Evolutionary conservation across 1,140 invertebrate genomes (phyloP), one percentile per base, ranked within the genome.

Genomic region (Heterodera schachtii): DNA sequence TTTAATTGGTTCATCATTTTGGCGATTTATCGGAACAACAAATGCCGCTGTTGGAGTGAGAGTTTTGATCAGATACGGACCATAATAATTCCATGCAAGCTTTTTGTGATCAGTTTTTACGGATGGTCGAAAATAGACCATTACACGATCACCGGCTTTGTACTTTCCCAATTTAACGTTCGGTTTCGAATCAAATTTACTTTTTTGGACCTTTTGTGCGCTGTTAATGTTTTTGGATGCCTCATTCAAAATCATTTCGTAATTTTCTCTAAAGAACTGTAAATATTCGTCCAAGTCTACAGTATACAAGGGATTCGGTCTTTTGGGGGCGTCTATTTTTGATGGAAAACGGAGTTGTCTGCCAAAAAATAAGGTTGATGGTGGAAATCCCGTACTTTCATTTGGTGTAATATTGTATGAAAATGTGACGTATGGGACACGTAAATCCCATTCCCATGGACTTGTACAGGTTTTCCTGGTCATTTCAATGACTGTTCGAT

Each of bases 211-310:
- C 8, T 16, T 8, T 43, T 57, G 46, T 6, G 73, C 46, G 2
- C 7, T 74, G 7, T 7, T 31, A 2, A 41, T n/a, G 19, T 74
- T 74, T 74, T 74, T 21, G n/a, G n/a, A 21, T 4, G 73, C 31
- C 9, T 74, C 73, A 4, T 16, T 4, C 0, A 74, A 31, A 6
- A 74, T 31, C 31, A 7, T n/a, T 31, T 31, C 46, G n/a, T 49
- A 74, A 43, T 74, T 74, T 74, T 74, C 73, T 8, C 73, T 3
- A 74, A 74, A 74, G 21, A 74, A 57, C 43, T 74, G 73, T 0
- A 74, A 6, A 21, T 74, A 74, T 8, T 47, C 52, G 73, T 74
- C 31, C n/a, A 49, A 21, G 2, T 74, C 73, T 2, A 74, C 31
- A 3, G 73, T 74, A 9, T 74, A 74, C 7, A 6, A 3, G 0